These are phyloP conservation scores for Brachypalpus laphriformis DNA, from an alignment of 2,888 invertebrate species.

Conservation along the genomic window DNA sequence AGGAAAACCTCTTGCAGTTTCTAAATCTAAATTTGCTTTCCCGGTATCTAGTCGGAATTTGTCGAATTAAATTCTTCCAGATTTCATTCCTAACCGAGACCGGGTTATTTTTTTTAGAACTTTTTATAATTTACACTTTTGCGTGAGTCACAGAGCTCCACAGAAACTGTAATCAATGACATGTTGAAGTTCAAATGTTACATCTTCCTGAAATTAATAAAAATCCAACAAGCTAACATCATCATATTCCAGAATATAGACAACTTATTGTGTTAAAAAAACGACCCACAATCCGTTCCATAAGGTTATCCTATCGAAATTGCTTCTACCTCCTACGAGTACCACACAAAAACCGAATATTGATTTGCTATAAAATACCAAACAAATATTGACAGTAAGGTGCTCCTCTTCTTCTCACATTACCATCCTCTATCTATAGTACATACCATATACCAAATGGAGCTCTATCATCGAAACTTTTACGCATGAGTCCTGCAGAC, in stretches of 20 bases:
- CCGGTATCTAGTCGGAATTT: no score
- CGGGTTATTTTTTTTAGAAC: no score
- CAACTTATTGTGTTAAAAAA: no score
- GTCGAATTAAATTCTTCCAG: no score
- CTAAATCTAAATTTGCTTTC: no score
- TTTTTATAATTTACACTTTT: no score
- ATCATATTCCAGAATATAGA: neutral
- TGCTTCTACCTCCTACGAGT: neutral
- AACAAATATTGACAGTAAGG: slow-evolving; percentile 10
- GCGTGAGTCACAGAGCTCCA: no score
- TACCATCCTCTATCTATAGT: neutral
- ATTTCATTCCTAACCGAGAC: no score
- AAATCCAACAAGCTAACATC: neutral
- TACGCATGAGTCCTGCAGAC: slow-evolving; percentile 56
- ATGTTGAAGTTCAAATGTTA: neutral
- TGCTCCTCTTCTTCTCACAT: slow-evolving; percentile 1
- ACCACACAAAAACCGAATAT: slow-evolving; percentile 14
- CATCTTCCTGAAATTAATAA: neutral
- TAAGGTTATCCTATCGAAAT: neutral
- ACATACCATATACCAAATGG: neutral
- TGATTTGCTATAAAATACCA: slow-evolving; percentile 24
- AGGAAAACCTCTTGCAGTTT: no score
- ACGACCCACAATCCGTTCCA: neutral
- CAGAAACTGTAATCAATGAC: neutral
- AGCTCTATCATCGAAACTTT: slow-evolving; percentile 22